Evolutionary conservation across 2,888 invertebrate species (phyloP), one percentile per base, ranked within the genome.

Genomic region (Drosophila anomalata): DNA sequence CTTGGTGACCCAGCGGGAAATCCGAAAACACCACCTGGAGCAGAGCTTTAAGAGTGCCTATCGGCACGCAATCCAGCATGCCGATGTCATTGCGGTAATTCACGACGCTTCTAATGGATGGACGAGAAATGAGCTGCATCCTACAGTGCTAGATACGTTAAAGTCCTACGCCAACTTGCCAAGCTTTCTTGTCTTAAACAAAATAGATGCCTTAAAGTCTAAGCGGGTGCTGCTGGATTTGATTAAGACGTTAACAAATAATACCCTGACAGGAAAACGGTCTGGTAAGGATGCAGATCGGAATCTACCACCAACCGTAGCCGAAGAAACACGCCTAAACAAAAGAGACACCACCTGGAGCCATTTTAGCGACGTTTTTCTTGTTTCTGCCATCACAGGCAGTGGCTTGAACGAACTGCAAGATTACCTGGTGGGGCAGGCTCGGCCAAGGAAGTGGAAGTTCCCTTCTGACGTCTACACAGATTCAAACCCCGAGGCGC

Each of bases 281-380:
- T 78, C 77, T 57, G 87, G 56, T 6, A 77, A 78, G 57, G 24
- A 24, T 9, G 20, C 11, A 6, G 24, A 17, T 3, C 39, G n/a
- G 3, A 39, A 42, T 14, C 6, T 11, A n/a, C 3, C 36, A 41
- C n/a, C 14, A 4, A 12, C 22, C 9, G 53, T 29, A 5, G 29
- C 47, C 4, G 39, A 29, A 2, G 80, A 75, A 5, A 31, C 58
- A 1, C 70, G 65, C 2, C 41, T 83, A 4, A 83, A 52, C 22
- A 54, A 80, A 6, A 84, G 89, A 0, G 61, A 78, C 58, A 69
- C 75, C 0, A 94, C 94, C 7, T 96, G 96, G 95, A 93, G 94
- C n/a, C 90, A 95, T 76, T 99, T 99, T 91, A 93, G 94, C 26
- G 95, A 96, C 89, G 95, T 99, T 9, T 99, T 99, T 90, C 95